Conservation (phyloP, 2,113 vertebrate genomes). For the Gopherus evgoodei region DNA sequence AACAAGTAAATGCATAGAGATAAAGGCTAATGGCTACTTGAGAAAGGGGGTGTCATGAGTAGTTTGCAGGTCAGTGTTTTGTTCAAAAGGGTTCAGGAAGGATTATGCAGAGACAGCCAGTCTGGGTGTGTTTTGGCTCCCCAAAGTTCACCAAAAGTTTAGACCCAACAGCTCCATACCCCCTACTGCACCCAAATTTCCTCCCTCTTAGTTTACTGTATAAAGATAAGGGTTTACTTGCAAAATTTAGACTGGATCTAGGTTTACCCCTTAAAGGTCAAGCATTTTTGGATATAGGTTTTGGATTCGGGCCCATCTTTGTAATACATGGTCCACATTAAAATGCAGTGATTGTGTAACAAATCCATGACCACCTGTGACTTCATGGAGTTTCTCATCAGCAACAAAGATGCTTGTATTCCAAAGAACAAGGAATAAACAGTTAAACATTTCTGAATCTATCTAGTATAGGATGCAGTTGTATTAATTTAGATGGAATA, state of each 20-base stretch:
- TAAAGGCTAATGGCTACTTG: too few relatives aligned
- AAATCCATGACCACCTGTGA: neutral
- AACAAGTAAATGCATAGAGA: too few relatives aligned
- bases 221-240: rapidly evolving
- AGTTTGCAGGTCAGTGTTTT: too few relatives aligned
- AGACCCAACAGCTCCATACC: too few relatives aligned
- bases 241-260: rapidly evolving
- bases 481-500: too few relatives aligned
- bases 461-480: neutral
- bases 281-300: neutral
- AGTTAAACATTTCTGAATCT: neutral
- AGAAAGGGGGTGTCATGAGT: too few relatives aligned
- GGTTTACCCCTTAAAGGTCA: neutral
- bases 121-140: too few relatives aligned
- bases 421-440: neutral
- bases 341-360: neutral
- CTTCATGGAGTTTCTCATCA: neutral
- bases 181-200: too few relatives aligned
- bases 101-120: too few relatives aligned
- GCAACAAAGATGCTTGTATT: neutral
- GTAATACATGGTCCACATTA: neutral
- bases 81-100: too few relatives aligned
- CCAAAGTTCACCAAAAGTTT: too few relatives aligned
- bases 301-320: neutral
- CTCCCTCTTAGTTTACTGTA: too few relatives aligned